These are phyloP conservation scores for Lampris megalopsis DNA, from an alignment of 2,113 vertebrate species.

Conservation along the genomic window DNA sequence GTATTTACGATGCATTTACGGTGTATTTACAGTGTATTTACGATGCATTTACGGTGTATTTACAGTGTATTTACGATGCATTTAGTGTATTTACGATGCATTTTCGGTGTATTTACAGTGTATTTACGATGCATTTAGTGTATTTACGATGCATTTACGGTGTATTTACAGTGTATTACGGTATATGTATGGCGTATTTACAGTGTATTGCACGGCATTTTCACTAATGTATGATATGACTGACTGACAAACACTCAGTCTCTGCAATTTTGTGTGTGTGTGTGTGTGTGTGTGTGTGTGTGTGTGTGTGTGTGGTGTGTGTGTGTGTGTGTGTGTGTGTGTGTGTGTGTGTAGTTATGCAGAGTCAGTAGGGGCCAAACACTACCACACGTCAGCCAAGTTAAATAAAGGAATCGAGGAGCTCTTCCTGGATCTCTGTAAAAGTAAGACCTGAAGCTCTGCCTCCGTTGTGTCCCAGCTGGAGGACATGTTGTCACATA, in stretches of 20 bases:
- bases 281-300: too few relatives aligned
- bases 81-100: too few relatives aligned
- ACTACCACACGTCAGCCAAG: conserved; percentile 98
- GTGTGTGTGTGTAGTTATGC: conserved; percentile 85
- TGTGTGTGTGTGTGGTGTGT: neutral
- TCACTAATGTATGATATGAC: too few relatives aligned
- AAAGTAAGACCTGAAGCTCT: conserved; percentile 84
- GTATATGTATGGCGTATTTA: neutral
- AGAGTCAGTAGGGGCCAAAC: conserved; percentile 97
- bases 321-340: neutral
- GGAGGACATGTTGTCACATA: too few relatives aligned
- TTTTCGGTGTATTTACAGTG: too few relatives aligned
- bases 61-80: conserved; percentile 33
- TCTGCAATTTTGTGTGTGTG: too few relatives aligned
- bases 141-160: too few relatives aligned
- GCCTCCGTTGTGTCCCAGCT: too few relatives aligned
- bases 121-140: too few relatives aligned
- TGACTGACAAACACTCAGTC: too few relatives aligned
- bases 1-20: conserved; percentile 23
- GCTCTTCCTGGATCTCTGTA: conserved; percentile 98
- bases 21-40: conserved; percentile 36
- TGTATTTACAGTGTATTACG: conserved; percentile 34
- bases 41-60: neutral
- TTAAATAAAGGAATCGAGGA: conserved; percentile 99
- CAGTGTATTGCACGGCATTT: too few relatives aligned